Evolutionary conservation across 2,113 vertebrate genomes (phyloP).

Genomic region (Cairina moschata): DNA sequence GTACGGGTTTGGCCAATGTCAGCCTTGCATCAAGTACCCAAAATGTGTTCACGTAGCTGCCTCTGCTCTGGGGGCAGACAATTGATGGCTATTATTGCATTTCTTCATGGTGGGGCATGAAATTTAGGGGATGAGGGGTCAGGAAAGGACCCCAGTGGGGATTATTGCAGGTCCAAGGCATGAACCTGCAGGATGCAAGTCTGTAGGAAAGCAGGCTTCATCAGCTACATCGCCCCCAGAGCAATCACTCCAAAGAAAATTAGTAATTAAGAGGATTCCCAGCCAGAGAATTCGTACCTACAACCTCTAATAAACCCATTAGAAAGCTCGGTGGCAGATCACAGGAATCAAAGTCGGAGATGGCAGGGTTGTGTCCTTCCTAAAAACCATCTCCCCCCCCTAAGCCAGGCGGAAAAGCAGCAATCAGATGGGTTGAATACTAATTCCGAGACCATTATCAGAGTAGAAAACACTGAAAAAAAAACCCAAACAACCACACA

Average conservation of each 20-base stretch:
- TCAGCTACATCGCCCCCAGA: not conserved
- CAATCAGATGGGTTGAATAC: not conserved
- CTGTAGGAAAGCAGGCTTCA: not conserved
- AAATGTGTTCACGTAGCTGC: too few species aligned
- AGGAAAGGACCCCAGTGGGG: not conserved
- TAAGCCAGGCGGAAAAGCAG: not conserved
- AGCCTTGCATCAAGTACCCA: not conserved
- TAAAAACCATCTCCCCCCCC: not conserved
- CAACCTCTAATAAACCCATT: not conserved
- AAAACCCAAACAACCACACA: not conserved
- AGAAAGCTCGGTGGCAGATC: not conserved
- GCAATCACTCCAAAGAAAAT: not conserved
- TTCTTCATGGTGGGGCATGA: not conserved
- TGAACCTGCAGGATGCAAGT: not conserved
- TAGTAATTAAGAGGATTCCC: not conserved
- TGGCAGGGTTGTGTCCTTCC: not conserved
- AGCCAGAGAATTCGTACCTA: not conserved
- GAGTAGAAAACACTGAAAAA: not conserved
- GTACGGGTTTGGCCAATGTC: not conserved
- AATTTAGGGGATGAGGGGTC: not conserved
- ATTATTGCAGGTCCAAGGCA: rapidly evolving
- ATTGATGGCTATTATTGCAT: not conserved
- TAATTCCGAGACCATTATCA: not conserved
- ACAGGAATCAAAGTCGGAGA: not conserved
- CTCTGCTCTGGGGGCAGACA: not conserved